Conservation (phyloP, 2,797 vertebrate genomes). For the Chelon auratus region DNA sequence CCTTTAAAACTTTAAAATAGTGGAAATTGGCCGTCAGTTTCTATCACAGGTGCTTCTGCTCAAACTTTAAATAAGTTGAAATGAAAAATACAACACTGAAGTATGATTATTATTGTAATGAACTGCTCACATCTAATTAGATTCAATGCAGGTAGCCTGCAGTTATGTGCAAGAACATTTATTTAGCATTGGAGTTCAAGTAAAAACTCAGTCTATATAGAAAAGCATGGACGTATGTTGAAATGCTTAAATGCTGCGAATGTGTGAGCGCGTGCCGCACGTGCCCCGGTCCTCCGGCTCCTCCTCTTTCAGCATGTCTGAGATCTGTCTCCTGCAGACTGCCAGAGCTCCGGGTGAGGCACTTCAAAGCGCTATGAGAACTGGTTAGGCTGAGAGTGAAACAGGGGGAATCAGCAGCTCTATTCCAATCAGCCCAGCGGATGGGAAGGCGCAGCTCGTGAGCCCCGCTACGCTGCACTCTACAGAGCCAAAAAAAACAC, state of each 20-base stretch:
- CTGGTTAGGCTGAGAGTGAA: conserved; percentile 65
- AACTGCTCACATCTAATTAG: not conserved
- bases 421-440: conserved; percentile 68
- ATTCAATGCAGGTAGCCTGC: not conserved
- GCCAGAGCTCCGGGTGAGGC: conserved; percentile 61
- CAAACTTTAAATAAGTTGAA: not conserved
- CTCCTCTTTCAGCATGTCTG: conserved; percentile 50
- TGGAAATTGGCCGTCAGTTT: not conserved
- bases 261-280: not conserved
- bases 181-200: not conserved
- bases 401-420: conserved; percentile 61
- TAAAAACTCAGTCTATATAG: not conserved
- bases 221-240: not conserved
- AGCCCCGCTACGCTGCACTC: conserved; percentile 43
- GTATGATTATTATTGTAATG: conserved; percentile 13
- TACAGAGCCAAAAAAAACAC: conserved; percentile 32
- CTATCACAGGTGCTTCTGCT: not conserved
- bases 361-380: conserved; percentile 74
- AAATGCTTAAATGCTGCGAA: not conserved
- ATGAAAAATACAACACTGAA: conserved; percentile 1
- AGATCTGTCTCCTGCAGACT: conserved; percentile 68
- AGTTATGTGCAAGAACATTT: not conserved
- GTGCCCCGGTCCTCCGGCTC: not conserved
- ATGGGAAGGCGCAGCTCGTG: conserved; percentile 51
- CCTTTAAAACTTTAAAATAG: conserved; percentile 11